Base-by-base conservation (phyloP, 2,888 invertebrate genomes). In the Apamea monoglypha region DNA sequence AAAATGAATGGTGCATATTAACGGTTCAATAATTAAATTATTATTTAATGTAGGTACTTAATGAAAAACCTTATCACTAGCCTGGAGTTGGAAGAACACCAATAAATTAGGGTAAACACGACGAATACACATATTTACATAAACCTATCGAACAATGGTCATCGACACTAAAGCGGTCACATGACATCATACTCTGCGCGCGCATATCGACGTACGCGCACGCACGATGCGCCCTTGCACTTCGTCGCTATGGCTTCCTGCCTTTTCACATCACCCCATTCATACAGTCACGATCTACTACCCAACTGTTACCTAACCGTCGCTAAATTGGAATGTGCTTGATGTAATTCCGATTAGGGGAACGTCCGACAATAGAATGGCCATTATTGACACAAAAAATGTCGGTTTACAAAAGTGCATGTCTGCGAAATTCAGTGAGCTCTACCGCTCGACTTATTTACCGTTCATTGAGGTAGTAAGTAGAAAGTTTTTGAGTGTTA, bases 201-300 rank as follows among this genome's bases (percentile, higher is more conserved):
- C 72, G 71, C 81, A 72, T 73, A 78, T n/a, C 69, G 70, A 50
- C 77, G 81, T 82, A 79, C 87, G 78, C 68, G 85, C 87, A 90
- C 89, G 87, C 89, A 87, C 88, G 89, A 89, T 91, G 91, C 92
- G 93, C 95, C 95, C 94, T 95, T 94, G 95, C 94, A 94, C 93
- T 94, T 94, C 91, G 87, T 83, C 86, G 88, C 81, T 84, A 90
- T 84, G 88, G 89, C 92, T 95, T 95, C 95, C 95, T 94, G 95
- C 87, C 92, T 91, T 92, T 95, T 94, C 91, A 94, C 86, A 87
- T 90, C 90, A 92, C 94, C 94, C 92, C 91, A 95, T 95, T 95
- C 92, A 94, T 89, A 82, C 86, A 84, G 94, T 94, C 94, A 95
- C 94, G 95, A 91, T 88, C 93, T 88, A 91, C 87, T 93, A 93